Base-by-base conservation (phyloP, 2,888 invertebrate species). In the Melieria crassipennis region DNA sequence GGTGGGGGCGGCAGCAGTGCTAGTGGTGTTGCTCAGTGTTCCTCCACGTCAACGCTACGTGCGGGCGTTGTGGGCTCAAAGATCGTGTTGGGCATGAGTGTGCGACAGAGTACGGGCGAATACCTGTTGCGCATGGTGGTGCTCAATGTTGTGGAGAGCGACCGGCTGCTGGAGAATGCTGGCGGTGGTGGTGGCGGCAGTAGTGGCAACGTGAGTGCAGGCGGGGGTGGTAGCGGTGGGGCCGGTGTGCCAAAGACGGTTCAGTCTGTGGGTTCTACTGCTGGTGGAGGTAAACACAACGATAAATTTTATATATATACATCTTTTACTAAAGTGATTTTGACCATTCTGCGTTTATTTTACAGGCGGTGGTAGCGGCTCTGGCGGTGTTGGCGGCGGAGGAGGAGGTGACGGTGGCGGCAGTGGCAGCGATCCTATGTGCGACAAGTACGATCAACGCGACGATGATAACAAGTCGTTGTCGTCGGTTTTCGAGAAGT, bases 21-120 rank as follows among this genome's bases (percentile, higher is more conserved):
- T 3, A 65, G 72, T 7, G 69, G 72, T 10, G 69, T 77, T n/a
- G 78, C 79, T 58, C 80, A 80, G 43, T 82, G 83, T 50, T 82
- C 83, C 65, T 84, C 84, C 6, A 82, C 83, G 5, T 84, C 84
- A 1, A 84, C 84, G 4, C 75, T 84, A 16, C 80, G 83, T 7
- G 83, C 82, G 4, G 84, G 84, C 10, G 82, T 85, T 0, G 79
- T 84, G 3, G 85, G 84, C 30, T 83, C 85, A 10, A 85, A 84
- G 67, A 84, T 85, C 63, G 80, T 85, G 7, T 76, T 85, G 7
- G 85, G 84, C 1, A 77, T 85, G 7, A 82, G 80, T 47, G 80
- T 82, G n/a, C 81, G 81, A 5, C 82, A 82, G 58, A 80, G 79
- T 69, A 81, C 81, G 16, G 84, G 82, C 1, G 81, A 82, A 70